Percentiles rank a stretch among this genome's conserved stretches.
These are phyloP conservation scores for Coenonympha glycerion DNA, from an alignment of 2,888 invertebrate genomes.

Conservation along the genomic window DNA sequence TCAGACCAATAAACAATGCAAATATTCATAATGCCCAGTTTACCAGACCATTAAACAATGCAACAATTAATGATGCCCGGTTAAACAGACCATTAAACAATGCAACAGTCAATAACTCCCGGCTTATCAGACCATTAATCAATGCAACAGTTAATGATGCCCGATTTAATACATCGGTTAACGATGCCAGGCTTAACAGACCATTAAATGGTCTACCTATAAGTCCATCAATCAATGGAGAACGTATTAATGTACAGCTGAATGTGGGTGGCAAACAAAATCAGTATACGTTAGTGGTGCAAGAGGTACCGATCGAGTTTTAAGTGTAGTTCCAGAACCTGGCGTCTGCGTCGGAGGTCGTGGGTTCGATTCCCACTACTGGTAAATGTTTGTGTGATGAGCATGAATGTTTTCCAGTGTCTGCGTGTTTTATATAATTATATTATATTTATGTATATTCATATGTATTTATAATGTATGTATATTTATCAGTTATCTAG, in stretches of 20 bases:
- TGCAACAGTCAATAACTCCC: background rate
- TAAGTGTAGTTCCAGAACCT: too few relatives aligned
- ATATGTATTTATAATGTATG: too few relatives aligned
- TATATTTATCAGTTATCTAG: too few relatives aligned
- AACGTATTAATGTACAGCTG: background rate
- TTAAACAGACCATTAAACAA: background rate
- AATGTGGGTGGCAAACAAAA: slow-evolving; percentile 23
- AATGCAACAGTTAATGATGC: background rate
- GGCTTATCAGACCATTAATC: background rate
- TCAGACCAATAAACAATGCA: background rate
- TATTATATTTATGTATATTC: too few relatives aligned
- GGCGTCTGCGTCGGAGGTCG: too few relatives aligned
- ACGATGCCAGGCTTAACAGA: background rate
- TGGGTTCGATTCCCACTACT: too few relatives aligned
- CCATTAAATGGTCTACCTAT: too few relatives aligned
- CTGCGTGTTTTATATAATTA: too few relatives aligned
- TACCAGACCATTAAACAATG: background rate
- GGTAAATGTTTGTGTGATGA: too few relatives aligned
- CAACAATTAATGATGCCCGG: background rate
- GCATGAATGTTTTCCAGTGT: too few relatives aligned
- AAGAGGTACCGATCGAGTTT: slow-evolving; percentile 66
- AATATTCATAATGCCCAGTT: background rate
- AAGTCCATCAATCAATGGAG: too few relatives aligned
- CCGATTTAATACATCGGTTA: background rate
- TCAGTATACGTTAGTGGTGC: slow-evolving; percentile 46